Evolutionary conservation across 2,797 vertebrate genomes (phyloP), one percentile per base, ranked within the genome.

Genomic region (Coccyzus lansbergi): DNA sequence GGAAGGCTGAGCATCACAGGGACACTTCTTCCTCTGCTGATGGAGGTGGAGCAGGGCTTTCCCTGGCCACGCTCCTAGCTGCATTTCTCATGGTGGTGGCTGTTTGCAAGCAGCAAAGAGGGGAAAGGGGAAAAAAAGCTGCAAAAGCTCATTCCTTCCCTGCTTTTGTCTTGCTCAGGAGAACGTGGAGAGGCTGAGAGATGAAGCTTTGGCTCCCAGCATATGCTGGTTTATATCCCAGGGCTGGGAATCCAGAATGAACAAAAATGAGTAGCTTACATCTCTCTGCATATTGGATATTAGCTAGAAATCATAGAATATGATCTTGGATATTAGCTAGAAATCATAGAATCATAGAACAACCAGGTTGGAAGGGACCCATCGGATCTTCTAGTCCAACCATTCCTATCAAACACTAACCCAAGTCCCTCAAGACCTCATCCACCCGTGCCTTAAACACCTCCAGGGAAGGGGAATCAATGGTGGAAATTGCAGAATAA

Each of bases 1-100:
- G 38, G 34, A 4, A 17, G 24, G 36, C 7, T 1, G 2, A 53
- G 52, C 31, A 26, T 8, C 0, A 0, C 33, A 38, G 21, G 21
- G 55, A 24, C 12, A 16, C 26, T 3, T 36, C 10, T 33, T 42
- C 34, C 24, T 8, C 12, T 0, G 0, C 49, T 28, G 63, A 7
- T 44, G 29, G 49, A 19, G 29, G 8, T 15, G 77, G 46, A 83
- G 64, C 34, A 46, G 48, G 28, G n/a, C 10, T 90, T 72, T 69
- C 36, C 33, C 33, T 15, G 25, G 48, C 8, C 7, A 2, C 15
- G 34, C 8, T 67, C 22, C 38, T 38, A 44, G 19, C 26, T 83
- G 89, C 31, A 15, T 79, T 82, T 63, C 71, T 46, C 44, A 9
- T 5, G 14, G 34, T 4, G 42, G 2, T 8, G 31, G 44, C 44